These are phyloP conservation scores for Luscinia luscinia DNA, from an alignment of 2,797 vertebrate genomes.

Conservation along the genomic window DNA sequence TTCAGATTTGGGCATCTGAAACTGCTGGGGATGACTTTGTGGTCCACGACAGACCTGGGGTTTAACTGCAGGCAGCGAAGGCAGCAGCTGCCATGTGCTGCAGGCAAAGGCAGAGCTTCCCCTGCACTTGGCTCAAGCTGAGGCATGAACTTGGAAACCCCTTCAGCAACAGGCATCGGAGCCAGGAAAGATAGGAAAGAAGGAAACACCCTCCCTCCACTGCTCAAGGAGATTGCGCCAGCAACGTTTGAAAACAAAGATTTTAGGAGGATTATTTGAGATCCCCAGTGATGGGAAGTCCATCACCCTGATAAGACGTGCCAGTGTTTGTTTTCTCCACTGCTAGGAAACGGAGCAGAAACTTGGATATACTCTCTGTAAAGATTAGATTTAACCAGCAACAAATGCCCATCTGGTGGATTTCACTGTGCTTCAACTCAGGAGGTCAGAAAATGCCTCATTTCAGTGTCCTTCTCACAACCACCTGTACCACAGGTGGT, in stretches of 20 bases:
- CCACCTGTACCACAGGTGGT: neutral
- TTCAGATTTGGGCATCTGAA: neutral
- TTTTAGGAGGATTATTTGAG: conserved; percentile 14
- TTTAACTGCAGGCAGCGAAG: neutral
- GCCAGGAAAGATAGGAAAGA: neutral
- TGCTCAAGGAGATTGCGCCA: neutral
- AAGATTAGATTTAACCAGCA: neutral
- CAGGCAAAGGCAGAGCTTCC: neutral
- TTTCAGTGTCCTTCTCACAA: neutral
- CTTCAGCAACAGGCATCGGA: neutral
- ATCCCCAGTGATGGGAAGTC: neutral
- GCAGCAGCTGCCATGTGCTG: neutral
- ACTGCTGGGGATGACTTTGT: neutral
- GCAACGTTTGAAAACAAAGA: neutral
- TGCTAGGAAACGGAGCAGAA: neutral
- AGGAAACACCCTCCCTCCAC: neutral
- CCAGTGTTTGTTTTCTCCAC: conserved; percentile 32
- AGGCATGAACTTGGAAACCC: neutral
- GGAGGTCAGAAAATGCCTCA: neutral
- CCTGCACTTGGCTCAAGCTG: neutral
- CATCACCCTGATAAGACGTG: neutral
- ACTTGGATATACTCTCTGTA: neutral
- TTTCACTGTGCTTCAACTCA: neutral
- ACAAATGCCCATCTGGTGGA: neutral
- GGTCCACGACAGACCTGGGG: neutral